These are phyloP conservation scores for Oscarella lobularis DNA, from an alignment of 37 sponge, comb jelly and placozoan genomes.

Conservation along the genomic window DNA sequence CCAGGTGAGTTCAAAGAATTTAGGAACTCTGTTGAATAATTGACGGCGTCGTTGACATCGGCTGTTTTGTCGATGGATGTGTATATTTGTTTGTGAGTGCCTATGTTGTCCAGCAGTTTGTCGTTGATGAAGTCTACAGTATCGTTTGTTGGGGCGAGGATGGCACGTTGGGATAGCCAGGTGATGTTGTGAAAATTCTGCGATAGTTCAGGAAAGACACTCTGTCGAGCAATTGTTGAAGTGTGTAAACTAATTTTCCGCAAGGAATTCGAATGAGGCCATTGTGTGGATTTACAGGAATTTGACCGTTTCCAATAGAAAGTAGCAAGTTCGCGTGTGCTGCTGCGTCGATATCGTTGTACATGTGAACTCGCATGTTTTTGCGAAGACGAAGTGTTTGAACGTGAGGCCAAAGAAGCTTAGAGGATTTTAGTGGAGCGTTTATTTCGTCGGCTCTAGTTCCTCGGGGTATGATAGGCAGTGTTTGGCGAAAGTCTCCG, in stretches of 20 bases:
- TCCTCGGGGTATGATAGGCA: too few relatives aligned
- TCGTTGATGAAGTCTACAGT: conserved; percentile 8
- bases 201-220: conserved; percentile 5
- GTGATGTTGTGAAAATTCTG: not conserved
- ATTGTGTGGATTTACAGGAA: not conserved
- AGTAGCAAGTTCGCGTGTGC: not conserved
- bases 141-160: conserved; percentile 14
- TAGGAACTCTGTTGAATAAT: conserved; percentile 17
- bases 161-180: conserved; percentile 8
- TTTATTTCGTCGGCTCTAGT: too few relatives aligned
- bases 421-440: too few relatives aligned
- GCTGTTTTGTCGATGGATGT: conserved; percentile 5
- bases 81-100: not conserved
- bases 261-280: too few relatives aligned
- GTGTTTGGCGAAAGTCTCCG: too few relatives aligned
- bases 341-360: too few relatives aligned
- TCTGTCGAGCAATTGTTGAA: too few relatives aligned
- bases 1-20: conserved; percentile 13
- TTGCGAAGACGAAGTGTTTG: too few relatives aligned
- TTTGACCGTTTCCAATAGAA: not conserved
- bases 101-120: conserved; percentile 5
- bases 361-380: too few relatives aligned
- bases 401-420: too few relatives aligned
- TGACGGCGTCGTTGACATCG: conserved; percentile 1
- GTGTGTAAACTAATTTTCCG: too few relatives aligned